Evolutionary conservation across 2,113 vertebrate genomes (phyloP), one percentile per base, ranked within the genome.

Genomic region (Macroglossus sobrinus): DNA sequence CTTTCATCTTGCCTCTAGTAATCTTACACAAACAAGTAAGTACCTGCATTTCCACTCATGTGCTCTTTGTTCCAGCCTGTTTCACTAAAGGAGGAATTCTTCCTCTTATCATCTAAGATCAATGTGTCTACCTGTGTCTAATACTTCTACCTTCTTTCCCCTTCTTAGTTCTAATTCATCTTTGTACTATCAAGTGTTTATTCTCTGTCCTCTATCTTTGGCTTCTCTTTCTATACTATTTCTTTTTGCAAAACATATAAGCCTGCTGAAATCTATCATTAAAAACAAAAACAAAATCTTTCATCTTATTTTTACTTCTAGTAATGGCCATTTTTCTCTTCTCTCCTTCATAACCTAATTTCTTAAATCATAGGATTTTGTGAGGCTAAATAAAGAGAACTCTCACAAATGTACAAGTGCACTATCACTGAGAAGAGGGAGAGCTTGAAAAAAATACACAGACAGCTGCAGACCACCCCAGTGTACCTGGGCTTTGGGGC

Each of bases 91-190:
- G n/a, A 59, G 11, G 0, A 2, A 19, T 47, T 79, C 1, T 53
- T 75, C 18, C 59, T 79, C 43, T 19, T 5, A 21, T 13, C 18
- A 19, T 72, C 68, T 22, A 5, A 71, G 43, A 57, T 50, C 24
- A 0, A 0, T 47, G 19, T 18, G 40, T 53, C 43, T 8, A 13
- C 35, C 15, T 24, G 2, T 57, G 5, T 71, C 22, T 28, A n/a
- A 28, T 21, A 16, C 33, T 81, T 28, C 22, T 22, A 7, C 78
- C 63, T 21, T 68, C 33, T 22, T 35, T 18, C 4, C 38, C 7
- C 47, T 81, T 81, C 79, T 13, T 13, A 13, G 21, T 87, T 55
- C 22, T 7, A 61, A n/a, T 61, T 84, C 38, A 91, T 15, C 0
- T 79, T 43, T 57, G 68, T 8, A 24, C 14, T 47, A 50, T 40